Evolutionary conservation across 64 coral and sea anemone species (phyloP), one percentile per base, ranked within the genome.

Genomic region (Acropora yongei): DNA sequence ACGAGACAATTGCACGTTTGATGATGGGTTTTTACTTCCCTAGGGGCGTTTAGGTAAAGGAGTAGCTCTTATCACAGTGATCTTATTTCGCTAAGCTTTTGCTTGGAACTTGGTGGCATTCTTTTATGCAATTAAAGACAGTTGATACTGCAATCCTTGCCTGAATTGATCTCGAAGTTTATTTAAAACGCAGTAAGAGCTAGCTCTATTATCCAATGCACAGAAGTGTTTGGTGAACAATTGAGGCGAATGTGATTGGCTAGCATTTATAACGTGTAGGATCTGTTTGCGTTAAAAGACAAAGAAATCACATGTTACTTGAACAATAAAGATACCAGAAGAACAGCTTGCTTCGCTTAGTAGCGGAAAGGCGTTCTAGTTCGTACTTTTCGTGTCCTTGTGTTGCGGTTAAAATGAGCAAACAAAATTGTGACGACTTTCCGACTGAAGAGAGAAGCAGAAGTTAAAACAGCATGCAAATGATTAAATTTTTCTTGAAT

Each of bases 281-380:
- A 43, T 48, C 82, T 85, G 82, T 85, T 85, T 85, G 65, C 44
- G 46, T 69, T n/a, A 42, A 71, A 71, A 85, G 44, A 85, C 82
- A 85, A 85, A 85, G 82, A 85, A 85, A 71, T 85, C 82, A 85
- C 82, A 85, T 85, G 82, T 85, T 85, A 48, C 16, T 30, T 47
- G 44, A 85, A 85, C 82, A 85, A 85, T 85, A 19, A 14, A 18
- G 82, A 85, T 85, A 85, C 82, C 82, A 30, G 82, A 8, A 10
- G 41, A 72, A 85, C 82, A 85, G 82, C 82, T 85, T 85, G 82
- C 82, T 85, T 85, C 13, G 82, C 82, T 85, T 85, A 71, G 82
- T 85, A 85, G 82, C 82, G 82, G 82, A 85, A 85, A 44, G 16
- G 30, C 30, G 30, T 30, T 45, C 2, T 46, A n/a, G 40, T 58